Percentiles rank a stretch among this genome's conserved stretches.
phyloP scores from a whole-genome alignment of 1,140 invertebrate genomes.

The Archivesica marissinica region DNA sequence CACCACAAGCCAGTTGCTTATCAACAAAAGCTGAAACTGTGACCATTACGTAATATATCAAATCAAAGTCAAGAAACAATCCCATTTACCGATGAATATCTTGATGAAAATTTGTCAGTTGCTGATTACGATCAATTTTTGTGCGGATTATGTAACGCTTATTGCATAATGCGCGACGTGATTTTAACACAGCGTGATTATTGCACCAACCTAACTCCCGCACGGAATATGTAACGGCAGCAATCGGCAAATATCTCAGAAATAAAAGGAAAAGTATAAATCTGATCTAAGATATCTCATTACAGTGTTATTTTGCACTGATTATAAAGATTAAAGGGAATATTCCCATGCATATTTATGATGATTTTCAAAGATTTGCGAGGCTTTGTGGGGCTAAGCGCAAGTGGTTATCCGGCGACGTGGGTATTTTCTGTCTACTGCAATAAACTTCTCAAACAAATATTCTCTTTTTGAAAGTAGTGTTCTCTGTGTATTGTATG shows the following conservation, averaged over 20 bases:
- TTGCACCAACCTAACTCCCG: not conserved
- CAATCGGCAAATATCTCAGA: conserved; percentile 27
- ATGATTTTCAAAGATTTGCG: conserved; percentile 20
- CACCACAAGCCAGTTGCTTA: not conserved
- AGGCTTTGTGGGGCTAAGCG: not conserved
- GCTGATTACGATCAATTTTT: conserved; percentile 4
- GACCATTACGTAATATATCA: conserved; percentile 18
- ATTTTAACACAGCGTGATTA: conserved; percentile 31
- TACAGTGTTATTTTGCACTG: conserved; percentile 15
- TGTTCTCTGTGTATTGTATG: no score
- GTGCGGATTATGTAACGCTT: conserved; percentile 16
- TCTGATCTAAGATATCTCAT: conserved; percentile 31
- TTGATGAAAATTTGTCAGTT: conserved; percentile 34
- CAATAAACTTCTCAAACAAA: not conserved
- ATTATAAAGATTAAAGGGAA: conserved; percentile 48
- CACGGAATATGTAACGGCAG: conserved; percentile 4
- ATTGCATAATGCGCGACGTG: conserved; percentile 34
- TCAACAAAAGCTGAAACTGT: conserved; percentile 2
- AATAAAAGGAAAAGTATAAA: conserved; percentile 17
- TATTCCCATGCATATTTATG: conserved; percentile 47
- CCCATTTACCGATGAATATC: conserved; percentile 10
- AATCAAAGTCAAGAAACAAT: conserved; percentile 31
- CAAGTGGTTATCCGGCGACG: conserved; percentile 26
- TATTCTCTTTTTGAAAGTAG: not conserved
- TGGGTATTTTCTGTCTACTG: conserved; percentile 5